Base-by-base conservation (phyloP, 2,888 invertebrate species). In the Neria commutata region DNA sequence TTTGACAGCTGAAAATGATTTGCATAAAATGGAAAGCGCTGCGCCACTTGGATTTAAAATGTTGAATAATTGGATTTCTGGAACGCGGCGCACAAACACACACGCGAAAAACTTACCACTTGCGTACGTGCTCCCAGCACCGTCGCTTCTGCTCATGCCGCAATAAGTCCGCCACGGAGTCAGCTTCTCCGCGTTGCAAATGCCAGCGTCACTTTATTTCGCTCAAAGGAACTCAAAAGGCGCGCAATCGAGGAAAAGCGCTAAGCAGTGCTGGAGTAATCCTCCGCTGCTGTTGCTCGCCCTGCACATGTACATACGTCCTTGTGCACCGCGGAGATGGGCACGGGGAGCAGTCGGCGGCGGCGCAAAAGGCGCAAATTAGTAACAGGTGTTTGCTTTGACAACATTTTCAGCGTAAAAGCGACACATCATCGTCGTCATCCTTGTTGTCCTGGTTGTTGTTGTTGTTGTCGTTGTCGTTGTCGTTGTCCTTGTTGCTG, bases 331-430 rank as follows among this genome's bases (percentile, higher is more conserved):
- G n/a, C 29, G 29, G 29, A 5, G 11, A 29, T 8, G 11, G 5
- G 29, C 5, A 42, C 5, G 19, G 42, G 19, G 42, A 17, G n/a
- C n/a, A n/a, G n/a, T n/a, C n/a, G 58, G 52, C 56, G 54, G 26
- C 24, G 17, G 16, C 16, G 17, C 4, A 63, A 63, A 64, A 47
- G 55, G 61, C 64, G 60, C 56, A 65, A 65, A 64, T 65, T 66
- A 65, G 66, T 68, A 68, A 68, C 68, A 68, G 66, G 68, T 68
- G 68, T 66, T 68, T 66, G 64, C 65, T 65, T 63, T 66, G 64
- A 64, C 64, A 66, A 61, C 62, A 62, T 65, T 64, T 60, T 60
- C 55, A 56, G 48, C 54, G 52, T 42, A 40, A 54, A 51, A 63
- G 49, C 40, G 49, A 47, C 60, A 50, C 61, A 63, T 54, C 56